A percentile compares a stretch with the other conserved stretches of the same genome.
phyloP scores from a whole-genome alignment of 2,888 invertebrate species.

The Oligia strigilis region DNA sequence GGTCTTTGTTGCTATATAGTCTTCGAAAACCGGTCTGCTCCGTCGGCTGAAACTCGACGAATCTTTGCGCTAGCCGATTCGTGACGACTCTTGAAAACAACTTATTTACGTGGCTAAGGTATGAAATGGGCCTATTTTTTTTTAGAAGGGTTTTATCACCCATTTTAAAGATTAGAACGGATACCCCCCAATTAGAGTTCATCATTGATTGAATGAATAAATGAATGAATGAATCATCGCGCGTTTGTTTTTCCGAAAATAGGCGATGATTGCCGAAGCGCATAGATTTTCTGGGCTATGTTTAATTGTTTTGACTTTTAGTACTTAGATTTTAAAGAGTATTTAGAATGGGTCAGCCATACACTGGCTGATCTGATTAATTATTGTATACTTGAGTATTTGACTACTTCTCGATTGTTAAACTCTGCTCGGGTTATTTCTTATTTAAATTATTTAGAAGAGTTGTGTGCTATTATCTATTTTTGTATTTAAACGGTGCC shows the following conservation, averaged over 20 bases:
- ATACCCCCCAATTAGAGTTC: too few species aligned
- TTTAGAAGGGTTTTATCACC: neutral
- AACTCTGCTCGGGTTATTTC: neutral
- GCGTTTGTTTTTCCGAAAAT: neutral
- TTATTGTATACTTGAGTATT: slow-evolving; percentile 17
- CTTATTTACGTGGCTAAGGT: neutral
- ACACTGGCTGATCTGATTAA: slow-evolving; percentile 7
- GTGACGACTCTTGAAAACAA: neutral
- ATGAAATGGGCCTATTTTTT: neutral
- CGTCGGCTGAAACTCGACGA: neutral
- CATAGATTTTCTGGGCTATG: slow-evolving; percentile 1
- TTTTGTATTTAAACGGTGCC: neutral
- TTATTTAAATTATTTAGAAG: neutral
- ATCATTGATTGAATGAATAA: too few species aligned
- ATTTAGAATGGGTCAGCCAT: slow-evolving; percentile 5
- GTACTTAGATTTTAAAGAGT: slow-evolving; percentile 39
- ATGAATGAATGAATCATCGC: neutral
- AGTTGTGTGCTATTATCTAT: neutral
- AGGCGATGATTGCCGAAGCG: neutral
- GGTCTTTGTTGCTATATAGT: neutral
- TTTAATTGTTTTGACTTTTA: neutral
- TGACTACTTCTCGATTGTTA: slow-evolving; percentile 9
- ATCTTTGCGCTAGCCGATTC: neutral
- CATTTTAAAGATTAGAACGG: too few species aligned
- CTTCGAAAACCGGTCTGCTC: neutral